These are phyloP conservation scores for Oscheius sp. DNA, from an alignment of 2,888 invertebrate species.

Conservation along the genomic window DNA sequence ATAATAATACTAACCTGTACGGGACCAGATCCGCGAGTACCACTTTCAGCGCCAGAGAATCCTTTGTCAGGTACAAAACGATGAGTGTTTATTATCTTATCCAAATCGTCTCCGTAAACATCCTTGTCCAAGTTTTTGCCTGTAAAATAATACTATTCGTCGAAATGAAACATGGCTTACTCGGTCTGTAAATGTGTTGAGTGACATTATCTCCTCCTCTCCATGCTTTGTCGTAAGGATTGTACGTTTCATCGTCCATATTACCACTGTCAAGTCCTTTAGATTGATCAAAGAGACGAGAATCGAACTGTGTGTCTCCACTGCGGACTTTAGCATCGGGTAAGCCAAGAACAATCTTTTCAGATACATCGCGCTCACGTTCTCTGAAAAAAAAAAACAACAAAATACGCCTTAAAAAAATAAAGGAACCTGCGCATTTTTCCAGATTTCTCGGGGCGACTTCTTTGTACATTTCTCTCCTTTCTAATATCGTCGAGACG, in stretches of 20 bases:
- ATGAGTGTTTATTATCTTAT: slow-evolving; percentile 87
- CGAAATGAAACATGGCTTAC: slow-evolving; percentile 73
- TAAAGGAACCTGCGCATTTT: slow-evolving; percentile 77
- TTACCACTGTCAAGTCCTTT: slow-evolving; percentile 88
- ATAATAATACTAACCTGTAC: slow-evolving; percentile 80
- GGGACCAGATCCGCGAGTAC: slow-evolving; percentile 83
- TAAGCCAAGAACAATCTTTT: slow-evolving; percentile 95
- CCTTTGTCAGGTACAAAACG: slow-evolving; percentile 98
- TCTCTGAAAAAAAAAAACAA: slow-evolving; percentile 75
- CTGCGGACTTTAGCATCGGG: slow-evolving; percentile 81
- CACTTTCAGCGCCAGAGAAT: slow-evolving; percentile 84
- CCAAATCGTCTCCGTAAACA: slow-evolving; percentile 89
- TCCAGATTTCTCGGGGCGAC: slow-evolving; percentile 90
- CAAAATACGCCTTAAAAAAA: not conserved
- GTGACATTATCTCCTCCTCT: slow-evolving; percentile 88
- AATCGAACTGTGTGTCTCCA: slow-evolving; percentile 83
- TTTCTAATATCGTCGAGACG: slow-evolving; percentile 75
- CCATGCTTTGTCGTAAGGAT: slow-evolving; percentile 98
- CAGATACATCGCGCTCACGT: slow-evolving; percentile 95
- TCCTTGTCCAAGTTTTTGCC: slow-evolving; percentile 85
- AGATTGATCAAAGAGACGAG: slow-evolving; percentile 89
- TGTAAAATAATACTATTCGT: slow-evolving; percentile 24
- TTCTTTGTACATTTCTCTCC: slow-evolving; percentile 90
- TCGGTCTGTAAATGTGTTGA: slow-evolving; percentile 89
- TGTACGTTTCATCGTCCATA: slow-evolving; percentile 92